Conservation (phyloP, 2,797 vertebrate species). For the Nasua narica region DNA sequence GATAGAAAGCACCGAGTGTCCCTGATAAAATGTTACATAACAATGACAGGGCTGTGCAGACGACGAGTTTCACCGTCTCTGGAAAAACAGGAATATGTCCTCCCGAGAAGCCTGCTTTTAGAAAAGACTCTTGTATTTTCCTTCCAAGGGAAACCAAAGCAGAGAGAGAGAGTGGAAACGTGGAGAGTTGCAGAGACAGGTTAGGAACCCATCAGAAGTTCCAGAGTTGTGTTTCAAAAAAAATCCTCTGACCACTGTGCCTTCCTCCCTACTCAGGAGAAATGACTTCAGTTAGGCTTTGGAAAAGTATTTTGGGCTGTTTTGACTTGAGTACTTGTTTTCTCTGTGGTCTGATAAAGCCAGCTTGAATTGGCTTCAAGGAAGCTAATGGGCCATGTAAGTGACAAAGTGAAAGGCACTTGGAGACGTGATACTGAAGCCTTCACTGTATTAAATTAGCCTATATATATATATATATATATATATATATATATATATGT, state of each 20-base stretch:
- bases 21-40: conserved; percentile 55
- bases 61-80: conserved; percentile 44
- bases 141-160: conserved; percentile 29
- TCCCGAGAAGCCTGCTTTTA: neutral
- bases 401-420: neutral
- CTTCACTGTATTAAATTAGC: neutral
- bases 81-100: conserved; percentile 2
- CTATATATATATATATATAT: neutral
- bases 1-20: conserved; percentile 53
- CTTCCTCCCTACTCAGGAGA: neutral
- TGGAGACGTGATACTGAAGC: neutral
- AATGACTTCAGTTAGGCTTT: neutral
- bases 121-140: conserved; percentile 21
- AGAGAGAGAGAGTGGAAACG: neutral
- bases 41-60: conserved; percentile 38
- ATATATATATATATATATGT: neutral
- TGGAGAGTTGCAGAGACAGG: neutral
- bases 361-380: neutral
- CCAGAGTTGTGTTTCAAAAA: neutral
- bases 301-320: neutral
- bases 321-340: conserved; percentile 35
- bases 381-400: neutral
- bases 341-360: neutral
- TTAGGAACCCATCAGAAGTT: neutral
- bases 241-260: conserved; percentile 2